phyloP scores from a whole-genome alignment of 2,113 vertebrate species.

The Syngnathus floridae region DNA sequence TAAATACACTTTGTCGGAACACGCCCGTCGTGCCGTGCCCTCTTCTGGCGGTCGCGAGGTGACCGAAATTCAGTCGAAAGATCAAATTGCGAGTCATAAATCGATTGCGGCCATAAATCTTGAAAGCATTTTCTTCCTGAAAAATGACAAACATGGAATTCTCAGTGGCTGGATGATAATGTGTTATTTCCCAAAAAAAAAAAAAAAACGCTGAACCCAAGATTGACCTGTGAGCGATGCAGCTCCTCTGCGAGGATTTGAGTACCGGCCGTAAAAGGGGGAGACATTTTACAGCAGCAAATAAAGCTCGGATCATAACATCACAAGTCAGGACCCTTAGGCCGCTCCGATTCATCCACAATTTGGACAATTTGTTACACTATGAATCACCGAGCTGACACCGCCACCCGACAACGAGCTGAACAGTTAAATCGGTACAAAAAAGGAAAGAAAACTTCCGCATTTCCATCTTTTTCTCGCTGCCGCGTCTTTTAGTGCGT shows the following conservation, averaged over 20 bases:
- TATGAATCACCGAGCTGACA: slow-evolving; percentile 60
- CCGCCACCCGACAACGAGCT: slow-evolving; percentile 52
- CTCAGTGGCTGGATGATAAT: background rate
- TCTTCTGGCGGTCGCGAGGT: slow-evolving; percentile 32
- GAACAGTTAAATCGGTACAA: slow-evolving; percentile 43
- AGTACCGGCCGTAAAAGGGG: slow-evolving; percentile 44
- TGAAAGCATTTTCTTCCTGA: background rate
- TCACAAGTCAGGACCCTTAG: slow-evolving; percentile 54
- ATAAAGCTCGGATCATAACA: slow-evolving; percentile 63
- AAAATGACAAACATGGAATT: background rate
- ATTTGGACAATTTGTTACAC: slow-evolving; percentile 70
- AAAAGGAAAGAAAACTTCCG: slow-evolving; percentile 34
- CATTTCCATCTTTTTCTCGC: slow-evolving; percentile 62
- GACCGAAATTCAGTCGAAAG: background rate
- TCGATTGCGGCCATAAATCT: background rate
- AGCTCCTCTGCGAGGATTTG: slow-evolving; percentile 43
- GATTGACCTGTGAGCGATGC: slow-evolving; percentile 30
- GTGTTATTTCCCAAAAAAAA: background rate
- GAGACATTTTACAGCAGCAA: slow-evolving; percentile 67
- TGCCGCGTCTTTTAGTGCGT: slow-evolving; percentile 67
- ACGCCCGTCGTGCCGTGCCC: slow-evolving; percentile 39
- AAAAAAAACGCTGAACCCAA: slow-evolving; percentile 14
- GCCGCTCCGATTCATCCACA: slow-evolving; percentile 62
- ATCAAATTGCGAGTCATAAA: background rate
- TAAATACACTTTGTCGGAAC: slow-evolving; percentile 27